Evolutionary conservation across 2,888 invertebrate genomes (phyloP).

Genomic region (Idaea biselata): DNA sequence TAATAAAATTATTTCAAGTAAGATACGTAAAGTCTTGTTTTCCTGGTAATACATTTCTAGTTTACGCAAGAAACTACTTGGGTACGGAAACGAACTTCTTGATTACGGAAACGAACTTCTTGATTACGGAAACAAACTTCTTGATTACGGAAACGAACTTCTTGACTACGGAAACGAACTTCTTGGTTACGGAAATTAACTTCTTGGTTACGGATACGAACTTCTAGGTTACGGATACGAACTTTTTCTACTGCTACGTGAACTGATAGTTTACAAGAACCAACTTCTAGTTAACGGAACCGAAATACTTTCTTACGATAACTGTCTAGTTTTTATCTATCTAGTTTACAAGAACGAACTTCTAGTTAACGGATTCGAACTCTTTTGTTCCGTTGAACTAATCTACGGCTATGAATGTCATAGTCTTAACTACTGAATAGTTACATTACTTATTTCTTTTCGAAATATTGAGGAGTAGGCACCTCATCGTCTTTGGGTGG

Average conservation of each 20-base stretch:
- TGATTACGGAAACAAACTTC: not conserved
- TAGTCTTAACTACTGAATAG: too few species aligned
- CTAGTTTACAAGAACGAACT: not conserved
- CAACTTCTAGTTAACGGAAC: not conserved
- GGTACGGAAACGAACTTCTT: too few species aligned
- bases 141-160: too few species aligned
- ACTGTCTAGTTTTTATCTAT: not conserved
- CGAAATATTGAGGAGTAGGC: not conserved
- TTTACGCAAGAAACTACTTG: too few species aligned
- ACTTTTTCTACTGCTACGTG: not conserved
- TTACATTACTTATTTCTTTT: not conserved
- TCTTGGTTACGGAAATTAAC: not conserved
- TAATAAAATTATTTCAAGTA: too few species aligned
- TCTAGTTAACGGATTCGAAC: not conserved
- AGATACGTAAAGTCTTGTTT: too few species aligned
- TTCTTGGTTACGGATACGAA: not conserved
- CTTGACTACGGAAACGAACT: not conserved
- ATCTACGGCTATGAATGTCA: too few species aligned
- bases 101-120: not conserved
- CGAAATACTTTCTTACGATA: not conserved
- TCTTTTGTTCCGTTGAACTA: not conserved
- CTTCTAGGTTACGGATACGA: not conserved
- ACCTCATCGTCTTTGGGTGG: constrained; percentile 59
- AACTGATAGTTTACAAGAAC: not conserved
- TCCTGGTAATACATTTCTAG: too few species aligned